phyloP scores from a whole-genome alignment of 2,797 vertebrate species.

The Pachyuromys duprasi region DNA sequence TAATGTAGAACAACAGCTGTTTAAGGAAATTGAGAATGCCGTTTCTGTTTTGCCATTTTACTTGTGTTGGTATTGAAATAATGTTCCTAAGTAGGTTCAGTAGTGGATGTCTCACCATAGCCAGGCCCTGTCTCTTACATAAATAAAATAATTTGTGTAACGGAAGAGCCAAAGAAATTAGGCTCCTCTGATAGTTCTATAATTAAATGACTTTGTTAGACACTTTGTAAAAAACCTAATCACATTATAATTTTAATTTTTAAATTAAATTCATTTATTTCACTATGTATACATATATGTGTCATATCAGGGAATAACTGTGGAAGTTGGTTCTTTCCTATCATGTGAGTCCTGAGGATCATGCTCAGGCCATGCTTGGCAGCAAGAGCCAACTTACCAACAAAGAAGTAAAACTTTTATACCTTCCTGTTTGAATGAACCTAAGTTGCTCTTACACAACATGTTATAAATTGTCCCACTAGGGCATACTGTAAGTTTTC shows the following conservation, averaged over 20 bases:
- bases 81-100: neutral
- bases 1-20: conserved; percentile 5
- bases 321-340: neutral
- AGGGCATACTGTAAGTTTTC: neutral
- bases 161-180: neutral
- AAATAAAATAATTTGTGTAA: neutral
- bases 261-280: neutral
- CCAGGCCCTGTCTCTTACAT: neutral
- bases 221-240: neutral
- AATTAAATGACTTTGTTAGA: conserved; percentile 47
- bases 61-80: conserved; percentile 30
- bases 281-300: neutral
- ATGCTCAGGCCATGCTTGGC: neutral
- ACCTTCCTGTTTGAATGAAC: neutral
- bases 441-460: conserved; percentile 10
- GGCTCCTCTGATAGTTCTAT: neutral
- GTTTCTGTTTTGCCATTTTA: conserved; percentile 45
- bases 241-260: neutral
- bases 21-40: neutral
- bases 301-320: neutral
- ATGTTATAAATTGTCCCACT: neutral
- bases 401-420: neutral
- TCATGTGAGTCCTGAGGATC: neutral
- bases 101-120: neutral
- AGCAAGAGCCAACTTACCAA: neutral